phyloP scores from a whole-genome alignment of 2,797 vertebrate genomes.

The Rostrhamus sociabilis region DNA sequence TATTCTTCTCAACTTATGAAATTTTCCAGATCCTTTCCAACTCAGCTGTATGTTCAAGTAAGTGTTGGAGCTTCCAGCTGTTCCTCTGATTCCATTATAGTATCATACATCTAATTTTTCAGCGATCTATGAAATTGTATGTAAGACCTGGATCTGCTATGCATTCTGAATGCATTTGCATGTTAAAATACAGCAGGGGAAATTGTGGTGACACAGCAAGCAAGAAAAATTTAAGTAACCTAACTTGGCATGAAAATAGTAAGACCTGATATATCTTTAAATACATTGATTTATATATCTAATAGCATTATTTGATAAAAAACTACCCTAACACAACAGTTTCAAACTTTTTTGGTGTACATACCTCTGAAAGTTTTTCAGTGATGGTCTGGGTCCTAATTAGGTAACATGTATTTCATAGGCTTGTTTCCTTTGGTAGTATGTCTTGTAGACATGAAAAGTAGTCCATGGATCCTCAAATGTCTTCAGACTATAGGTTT shows the following conservation, averaged over 20 bases:
- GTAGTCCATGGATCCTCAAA: background rate
- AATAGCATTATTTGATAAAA: background rate
- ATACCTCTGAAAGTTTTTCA: background rate
- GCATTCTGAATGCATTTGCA: background rate
- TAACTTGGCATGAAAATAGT: background rate
- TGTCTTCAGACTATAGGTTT: background rate
- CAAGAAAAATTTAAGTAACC: background rate
- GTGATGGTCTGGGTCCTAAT: background rate
- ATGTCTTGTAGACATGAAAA: background rate
- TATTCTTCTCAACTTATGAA: background rate
- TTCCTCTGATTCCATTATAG: background rate
- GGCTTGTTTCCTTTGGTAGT: background rate
- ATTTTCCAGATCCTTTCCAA: background rate
- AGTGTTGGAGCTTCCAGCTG: background rate
- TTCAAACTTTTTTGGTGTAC: background rate
- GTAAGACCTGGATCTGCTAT: background rate
- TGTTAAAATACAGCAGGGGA: background rate
- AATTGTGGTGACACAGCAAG: background rate
- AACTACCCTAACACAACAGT: background rate
- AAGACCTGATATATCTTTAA: background rate
- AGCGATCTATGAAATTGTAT: background rate
- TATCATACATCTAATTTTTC: background rate
- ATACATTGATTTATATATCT: background rate
- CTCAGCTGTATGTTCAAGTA: background rate
- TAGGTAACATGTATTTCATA: background rate